Conservation (phyloP, 1,140 invertebrate species). For the Magallana gigas region DNA sequence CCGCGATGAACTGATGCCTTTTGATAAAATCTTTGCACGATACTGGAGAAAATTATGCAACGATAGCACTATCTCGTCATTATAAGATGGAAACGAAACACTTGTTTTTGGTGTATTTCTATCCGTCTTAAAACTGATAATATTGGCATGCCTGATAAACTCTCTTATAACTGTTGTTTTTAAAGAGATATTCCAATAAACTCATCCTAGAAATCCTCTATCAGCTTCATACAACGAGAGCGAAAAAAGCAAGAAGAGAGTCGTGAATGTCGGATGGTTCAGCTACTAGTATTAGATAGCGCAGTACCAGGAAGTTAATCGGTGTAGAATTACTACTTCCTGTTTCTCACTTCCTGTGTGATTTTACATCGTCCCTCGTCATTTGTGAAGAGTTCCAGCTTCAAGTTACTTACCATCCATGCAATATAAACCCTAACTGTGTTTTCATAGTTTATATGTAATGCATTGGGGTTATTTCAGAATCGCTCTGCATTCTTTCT, state of each 20-base stretch:
- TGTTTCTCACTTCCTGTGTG: background rate
- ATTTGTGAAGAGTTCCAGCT: too few relatives aligned
- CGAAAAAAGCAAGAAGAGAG: background rate
- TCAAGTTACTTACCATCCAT: too few relatives aligned
- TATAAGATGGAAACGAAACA: constrained; percentile 6
- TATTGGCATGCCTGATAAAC: constrained; percentile 5
- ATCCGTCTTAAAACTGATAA: constrained; percentile 18
- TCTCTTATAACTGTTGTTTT: background rate
- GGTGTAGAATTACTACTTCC: background rate
- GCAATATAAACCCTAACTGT: too few relatives aligned
- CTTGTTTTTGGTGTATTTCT: background rate
- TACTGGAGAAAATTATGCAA: constrained; percentile 12
- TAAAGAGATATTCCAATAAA: constrained; percentile 13
- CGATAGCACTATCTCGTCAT: constrained; percentile 6
- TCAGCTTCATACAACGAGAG: background rate
- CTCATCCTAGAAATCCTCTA: background rate
- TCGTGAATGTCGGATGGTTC: background rate
- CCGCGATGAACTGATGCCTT: background rate
- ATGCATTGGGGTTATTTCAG: too few relatives aligned
- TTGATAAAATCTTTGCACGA: background rate
- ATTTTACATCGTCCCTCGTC: background rate
- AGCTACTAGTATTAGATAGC: background rate
- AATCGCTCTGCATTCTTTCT: too few relatives aligned
- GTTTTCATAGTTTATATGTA: too few relatives aligned
- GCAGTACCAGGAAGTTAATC: background rate